Conservation (phyloP, 2,113 vertebrate genomes). For the Scatophagus argus region DNA sequence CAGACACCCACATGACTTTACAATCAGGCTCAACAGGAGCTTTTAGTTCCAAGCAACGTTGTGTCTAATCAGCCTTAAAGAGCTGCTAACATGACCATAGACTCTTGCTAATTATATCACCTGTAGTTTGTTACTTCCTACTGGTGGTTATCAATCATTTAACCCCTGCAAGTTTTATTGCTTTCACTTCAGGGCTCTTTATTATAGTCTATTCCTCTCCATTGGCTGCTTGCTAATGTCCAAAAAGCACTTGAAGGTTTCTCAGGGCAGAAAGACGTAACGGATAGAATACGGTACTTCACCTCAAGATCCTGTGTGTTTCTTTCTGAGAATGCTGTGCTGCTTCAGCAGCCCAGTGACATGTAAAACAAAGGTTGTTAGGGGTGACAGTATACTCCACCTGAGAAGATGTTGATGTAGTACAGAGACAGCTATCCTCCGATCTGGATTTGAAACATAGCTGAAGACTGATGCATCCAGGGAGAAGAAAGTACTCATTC, state of each 20-base stretch:
- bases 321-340: neutral
- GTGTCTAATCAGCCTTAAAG: neutral
- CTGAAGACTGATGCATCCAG: too few relatives aligned
- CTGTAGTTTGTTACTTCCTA: neutral
- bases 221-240: neutral
- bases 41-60: too few relatives aligned
- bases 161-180: neutral
- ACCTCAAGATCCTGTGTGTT: neutral
- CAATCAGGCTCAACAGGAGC: neutral
- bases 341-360: neutral
- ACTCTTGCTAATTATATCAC: neutral
- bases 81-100: neutral
- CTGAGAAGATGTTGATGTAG: conserved; percentile 5
- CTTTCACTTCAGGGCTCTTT: neutral
- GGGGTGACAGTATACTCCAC: neutral
- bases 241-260: neutral
- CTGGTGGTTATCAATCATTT: neutral
- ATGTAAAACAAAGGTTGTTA: neutral
- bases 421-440: too few relatives aligned
- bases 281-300: neutral
- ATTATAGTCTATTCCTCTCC: neutral
- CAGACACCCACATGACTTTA: neutral
- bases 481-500: too few relatives aligned
- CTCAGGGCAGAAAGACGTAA: neutral
- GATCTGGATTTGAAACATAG: too few relatives aligned